phyloP scores from a whole-genome alignment of 2,113 vertebrate species.

The Solea senegalensis region DNA sequence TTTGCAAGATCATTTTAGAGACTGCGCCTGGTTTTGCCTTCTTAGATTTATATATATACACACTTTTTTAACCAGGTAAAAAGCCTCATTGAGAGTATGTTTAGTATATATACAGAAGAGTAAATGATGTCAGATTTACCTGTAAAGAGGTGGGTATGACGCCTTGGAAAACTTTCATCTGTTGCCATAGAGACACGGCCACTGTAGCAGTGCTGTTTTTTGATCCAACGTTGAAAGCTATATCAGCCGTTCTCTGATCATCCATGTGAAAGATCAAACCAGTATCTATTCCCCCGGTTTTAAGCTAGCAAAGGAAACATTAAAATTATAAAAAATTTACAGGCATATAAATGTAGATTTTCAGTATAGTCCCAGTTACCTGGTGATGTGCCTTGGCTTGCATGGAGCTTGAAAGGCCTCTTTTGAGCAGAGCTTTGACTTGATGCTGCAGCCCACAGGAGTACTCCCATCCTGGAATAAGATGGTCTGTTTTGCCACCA shows the following conservation, averaged over 20 bases:
- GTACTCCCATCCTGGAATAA: constrained; percentile 45
- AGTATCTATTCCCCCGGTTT: constrained; percentile 50
- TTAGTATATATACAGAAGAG: not conserved
- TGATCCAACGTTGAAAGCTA: constrained; percentile 63
- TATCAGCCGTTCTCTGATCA: constrained; percentile 54
- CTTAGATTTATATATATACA: no score
- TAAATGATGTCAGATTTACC: constrained; percentile 61
- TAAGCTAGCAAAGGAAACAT: constrained; percentile 61
- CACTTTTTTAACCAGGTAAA: no score
- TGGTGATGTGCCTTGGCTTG: constrained; percentile 75
- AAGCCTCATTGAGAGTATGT: no score
- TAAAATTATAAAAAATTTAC: not conserved
- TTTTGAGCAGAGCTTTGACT: constrained; percentile 61
- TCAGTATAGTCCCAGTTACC: constrained; percentile 61
- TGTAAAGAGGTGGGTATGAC: constrained; percentile 72
- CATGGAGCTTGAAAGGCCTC: constrained; percentile 73
- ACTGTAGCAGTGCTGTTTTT: constrained; percentile 52
- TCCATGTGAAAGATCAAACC: constrained; percentile 68
- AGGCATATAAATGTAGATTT: not conserved
- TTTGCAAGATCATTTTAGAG: no score
- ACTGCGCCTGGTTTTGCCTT: no score
- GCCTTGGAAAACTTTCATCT: constrained; percentile 69
- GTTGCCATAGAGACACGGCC: constrained; percentile 75
- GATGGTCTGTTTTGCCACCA: constrained; percentile 36
- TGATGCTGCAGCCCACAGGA: constrained; percentile 75